Base-by-base conservation (phyloP, 2,888 invertebrate genomes). In the Deilephila elpenor region DNA sequence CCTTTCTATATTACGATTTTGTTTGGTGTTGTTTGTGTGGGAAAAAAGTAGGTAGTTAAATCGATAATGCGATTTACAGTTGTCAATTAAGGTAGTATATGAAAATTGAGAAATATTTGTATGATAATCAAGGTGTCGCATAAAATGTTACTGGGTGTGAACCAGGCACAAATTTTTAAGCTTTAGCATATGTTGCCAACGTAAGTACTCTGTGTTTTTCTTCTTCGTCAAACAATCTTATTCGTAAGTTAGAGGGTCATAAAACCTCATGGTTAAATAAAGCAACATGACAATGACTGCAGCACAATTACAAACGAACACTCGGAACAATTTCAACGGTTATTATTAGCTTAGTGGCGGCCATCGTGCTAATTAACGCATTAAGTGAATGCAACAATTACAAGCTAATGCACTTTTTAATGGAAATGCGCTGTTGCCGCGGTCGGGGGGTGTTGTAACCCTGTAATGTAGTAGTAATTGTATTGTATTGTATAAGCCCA, bases 381-480 rank as follows among this genome's bases (percentile, higher is more conserved):
- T 25, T 67, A 67, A 67, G 25, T 67, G 67, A 51, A 67, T 67
- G 44, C 20, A 67, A 67, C 67, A 67, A 67, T 67, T 67, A 67
- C 20, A 67, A 25, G 51, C 51, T 67, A 51, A 51, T 67, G 67
- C 20, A 44, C 51, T 20, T 64, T 62, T 67, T 67, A 51, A 67
- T 67, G 51, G 25, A 67, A 67, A 44, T 25, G 51, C 20, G 8
- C 37, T 64, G n/a, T 20, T 64, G 37, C 20, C n/a, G 37, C n/a
- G 20, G 64, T 25, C 14, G 14, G 44, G 14, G 11, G 11, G 11
- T 11, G 2, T 44, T 14, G 14, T 11, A 3, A 44, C 44, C 11
- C 14, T 44, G 44, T 44, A 44, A 44, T 44, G 3, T 44, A 44
- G 3, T 44, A 3, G 11, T 44, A 11, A 44, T 44, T 44, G 11